Evolutionary conservation across 2,113 vertebrate genomes (phyloP), one percentile per base, ranked within the genome.

Genomic region (Bujurquina vittata): DNA sequence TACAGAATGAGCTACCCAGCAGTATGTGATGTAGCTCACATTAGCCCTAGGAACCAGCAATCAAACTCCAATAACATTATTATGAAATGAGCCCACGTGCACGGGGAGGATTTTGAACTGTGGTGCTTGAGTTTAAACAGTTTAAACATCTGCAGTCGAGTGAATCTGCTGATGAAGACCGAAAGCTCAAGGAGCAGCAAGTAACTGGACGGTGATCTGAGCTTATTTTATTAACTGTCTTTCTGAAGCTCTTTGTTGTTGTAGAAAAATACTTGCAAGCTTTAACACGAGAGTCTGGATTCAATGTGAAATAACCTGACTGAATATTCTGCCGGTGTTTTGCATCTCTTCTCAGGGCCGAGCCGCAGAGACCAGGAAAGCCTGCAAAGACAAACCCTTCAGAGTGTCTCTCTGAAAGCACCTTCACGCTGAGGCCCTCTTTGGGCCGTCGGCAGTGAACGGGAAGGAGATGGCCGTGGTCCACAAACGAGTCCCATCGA

Each of bases 401-500:
- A n/a, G n/a, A n/a, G n/a, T n/a, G n/a, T 23, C 78, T 37, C 81
- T 88, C 58, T 59, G 78, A 85, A 74, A 82, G 87, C 79, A 84
- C 81, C 83, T 58, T 58, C 59, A 54, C 20, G 65, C 43, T 31
- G 40, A 84, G 60, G 75, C 78, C 75, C 17, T 76, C 82, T 89
- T 63, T 74, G 84, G 65, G 72, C 74, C 74, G 6, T 5, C 12
- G 49, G 67, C 57, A 75, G 58, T 80, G 77, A 84, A 61, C n/a
- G 61, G 40, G n/a, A 76, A 56, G 12, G 37, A 69, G 87, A 77
- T 67, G 81, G n/a, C n/a, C 26, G 18, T 22, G 3, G 85, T 84
- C 85, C 90, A 80, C 18, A 65, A 87, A 88, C 88, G 88, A 88
- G 81, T 76, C 81, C 86, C 76, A 83, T 7, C 0, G 46, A 74